Evolutionary conservation across 2,113 vertebrate genomes (phyloP), one percentile per base, ranked within the genome.

Genomic region (Neodontobutis hainanensis): DNA sequence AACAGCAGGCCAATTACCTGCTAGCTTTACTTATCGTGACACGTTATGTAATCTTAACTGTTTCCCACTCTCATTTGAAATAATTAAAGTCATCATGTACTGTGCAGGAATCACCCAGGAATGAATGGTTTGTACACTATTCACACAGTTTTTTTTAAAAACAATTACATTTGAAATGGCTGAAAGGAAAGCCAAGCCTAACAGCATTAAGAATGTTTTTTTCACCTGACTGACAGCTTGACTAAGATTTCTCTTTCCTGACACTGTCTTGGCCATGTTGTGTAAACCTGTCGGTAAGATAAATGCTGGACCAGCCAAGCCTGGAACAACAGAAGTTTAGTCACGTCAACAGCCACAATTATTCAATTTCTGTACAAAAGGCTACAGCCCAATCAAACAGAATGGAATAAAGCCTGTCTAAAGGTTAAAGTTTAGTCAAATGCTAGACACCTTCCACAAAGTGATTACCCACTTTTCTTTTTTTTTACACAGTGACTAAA

Each of bases 1-100:
- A 48, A 63, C 5, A n/a, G 11, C 12, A 15, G 34, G 61, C 43
- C 70, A 61, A 63, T 83, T 65, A 68, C 82, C 78, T 72, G 77
- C 73, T 65, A 84, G 68, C 60, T 0, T 15, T 38, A 47, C n/a
- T 52, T 27, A 60, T 36, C 48, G 59, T 35, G 34, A 56, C 8
- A 52, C 12, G 74, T 50, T 8, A 50, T 50, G 47, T 60, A 77
- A 61, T 40, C 27, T 38, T 73, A 79, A 68, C 58, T 57, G 11
- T 56, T 76, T 62, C 15, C 45, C 0, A 5, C 61, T 60, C 15
- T 53, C 14, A 75, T 62, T 62, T 61, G 0, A 66, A 69, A 35
- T 58, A 48, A 73, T 75, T 50, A 65, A 67, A 51, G 42, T 63
- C n/a, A 58, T 59, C 35, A 58, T 50, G 5, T 59, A 36, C 11